Evolutionary conservation across 2,888 invertebrate genomes (phyloP).

Genomic region (Ferdinandea cuprea): DNA sequence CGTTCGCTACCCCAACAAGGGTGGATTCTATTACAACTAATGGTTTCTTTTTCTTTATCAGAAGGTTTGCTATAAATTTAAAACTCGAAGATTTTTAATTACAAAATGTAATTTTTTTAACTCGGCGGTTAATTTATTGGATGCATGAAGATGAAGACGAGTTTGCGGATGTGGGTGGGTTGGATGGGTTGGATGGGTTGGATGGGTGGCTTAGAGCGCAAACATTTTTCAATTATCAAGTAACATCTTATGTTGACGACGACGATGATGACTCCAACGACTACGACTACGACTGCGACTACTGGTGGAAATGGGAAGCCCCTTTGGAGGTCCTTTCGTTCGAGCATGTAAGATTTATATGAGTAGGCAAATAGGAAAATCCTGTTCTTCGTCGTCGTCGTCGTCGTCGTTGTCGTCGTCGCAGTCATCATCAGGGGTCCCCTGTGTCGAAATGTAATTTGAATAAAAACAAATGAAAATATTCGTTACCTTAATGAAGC

Average conservation of each 20-base stretch:
- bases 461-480: constrained; percentile 75
- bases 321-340: constrained; percentile 71
- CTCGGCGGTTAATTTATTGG: constrained; percentile 72
- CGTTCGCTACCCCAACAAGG: constrained; percentile 29
- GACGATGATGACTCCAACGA: constrained; percentile 35
- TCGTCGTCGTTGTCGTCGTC: constrained; percentile 57
- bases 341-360: constrained; percentile 74
- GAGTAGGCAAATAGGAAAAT: constrained; percentile 73
- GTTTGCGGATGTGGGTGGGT: constrained; percentile 28
- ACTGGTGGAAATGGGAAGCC: constrained; percentile 57
- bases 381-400: constrained; percentile 64
- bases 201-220: constrained; percentile 48
- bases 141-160: constrained; percentile 50
- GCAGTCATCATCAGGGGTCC: constrained; percentile 63
- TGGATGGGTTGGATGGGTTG: constrained; percentile 8
- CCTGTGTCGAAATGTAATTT: constrained; percentile 74
- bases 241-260: constrained; percentile 70
- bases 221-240: constrained; percentile 74
- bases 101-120: constrained; percentile 74
- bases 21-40: constrained; percentile 69
- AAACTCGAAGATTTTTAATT: constrained; percentile 74
- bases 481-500: constrained; percentile 75
- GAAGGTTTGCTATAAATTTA: constrained; percentile 73
- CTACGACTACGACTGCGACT: constrained; percentile 5
- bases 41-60: constrained; percentile 72